Conservation (phyloP, 2,113 vertebrate genomes). For the Henicopernis longicauda region DNA sequence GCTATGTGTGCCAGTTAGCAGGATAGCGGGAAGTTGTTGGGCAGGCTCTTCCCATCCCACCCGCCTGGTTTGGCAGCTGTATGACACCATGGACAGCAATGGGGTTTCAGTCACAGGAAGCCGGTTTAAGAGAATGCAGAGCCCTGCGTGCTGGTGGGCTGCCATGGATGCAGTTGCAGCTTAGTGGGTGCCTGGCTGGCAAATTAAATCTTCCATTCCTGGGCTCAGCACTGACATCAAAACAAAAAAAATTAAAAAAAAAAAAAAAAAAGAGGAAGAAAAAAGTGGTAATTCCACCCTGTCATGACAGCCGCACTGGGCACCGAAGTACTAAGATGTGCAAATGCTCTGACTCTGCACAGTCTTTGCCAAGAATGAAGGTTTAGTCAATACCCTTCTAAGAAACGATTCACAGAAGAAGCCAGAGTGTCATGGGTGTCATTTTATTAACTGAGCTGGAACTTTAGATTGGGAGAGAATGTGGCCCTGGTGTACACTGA, state of each 20-base stretch:
- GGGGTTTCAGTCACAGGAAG: neutral
- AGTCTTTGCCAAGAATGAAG: neutral
- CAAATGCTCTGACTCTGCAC: neutral
- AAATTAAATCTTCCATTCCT: neutral
- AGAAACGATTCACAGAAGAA: neutral
- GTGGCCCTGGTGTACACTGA: rapidly evolving
- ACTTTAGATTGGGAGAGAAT: neutral
- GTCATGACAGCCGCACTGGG: neutral
- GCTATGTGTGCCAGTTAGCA: rapidly evolving
- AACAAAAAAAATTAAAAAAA: neutral
- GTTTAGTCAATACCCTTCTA: neutral
- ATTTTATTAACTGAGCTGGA: neutral
- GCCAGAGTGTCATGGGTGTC: neutral
- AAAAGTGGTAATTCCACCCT: neutral
- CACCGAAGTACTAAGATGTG: rapidly evolving
- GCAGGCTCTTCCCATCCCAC: rapidly evolving
- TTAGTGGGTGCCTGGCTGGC: neutral
- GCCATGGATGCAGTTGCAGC: neutral
- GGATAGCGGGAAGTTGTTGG: neutral
- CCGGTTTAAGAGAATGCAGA: neutral
- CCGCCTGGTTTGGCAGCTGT: neutral
- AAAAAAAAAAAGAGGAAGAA: neutral
- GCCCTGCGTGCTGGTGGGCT: neutral
- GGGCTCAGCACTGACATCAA: neutral
- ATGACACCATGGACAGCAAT: neutral